A percentile compares a stretch with the other conserved stretches of the same genome.
Conservation (phyloP, 2,797 vertebrate species). For the Micropoecilia bifurca region DNA sequence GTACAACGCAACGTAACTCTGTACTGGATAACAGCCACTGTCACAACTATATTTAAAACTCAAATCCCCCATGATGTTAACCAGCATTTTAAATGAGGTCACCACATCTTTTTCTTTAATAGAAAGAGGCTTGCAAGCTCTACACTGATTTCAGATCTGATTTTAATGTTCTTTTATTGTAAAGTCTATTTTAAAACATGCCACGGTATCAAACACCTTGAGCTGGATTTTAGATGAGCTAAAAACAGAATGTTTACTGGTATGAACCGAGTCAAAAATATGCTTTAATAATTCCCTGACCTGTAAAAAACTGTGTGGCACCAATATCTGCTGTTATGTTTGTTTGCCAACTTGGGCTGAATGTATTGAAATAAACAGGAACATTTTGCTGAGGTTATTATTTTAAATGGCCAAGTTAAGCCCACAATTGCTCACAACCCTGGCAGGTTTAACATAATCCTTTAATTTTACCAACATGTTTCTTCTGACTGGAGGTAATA, state of each 20-base stretch:
- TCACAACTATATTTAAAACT: not conserved
- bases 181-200: not conserved
- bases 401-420: not conserved
- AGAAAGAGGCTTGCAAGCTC: not conserved
- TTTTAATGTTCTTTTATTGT: not conserved
- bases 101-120: not conserved
- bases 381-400: not conserved
- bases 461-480: not conserved
- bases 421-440: not conserved
- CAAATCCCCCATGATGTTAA: not conserved
- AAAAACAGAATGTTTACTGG: not conserved
- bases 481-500: not conserved
- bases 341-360: not conserved
- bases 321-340: not conserved
- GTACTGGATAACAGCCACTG: not conserved
- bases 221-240: not conserved
- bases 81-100: slow-evolving; percentile 2
- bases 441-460: not conserved
- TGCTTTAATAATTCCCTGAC: not conserved
- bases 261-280: not conserved
- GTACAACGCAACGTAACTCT: not conserved
- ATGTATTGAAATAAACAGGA: not conserved
- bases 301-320: not conserved
- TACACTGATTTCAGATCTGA: not conserved
- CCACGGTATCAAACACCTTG: not conserved